Percentiles rank a stretch among this genome's conserved stretches.
These are phyloP conservation scores for Pemphigus obesinymphae DNA, from an alignment of 1,140 invertebrate species.

Conservation along the genomic window DNA sequence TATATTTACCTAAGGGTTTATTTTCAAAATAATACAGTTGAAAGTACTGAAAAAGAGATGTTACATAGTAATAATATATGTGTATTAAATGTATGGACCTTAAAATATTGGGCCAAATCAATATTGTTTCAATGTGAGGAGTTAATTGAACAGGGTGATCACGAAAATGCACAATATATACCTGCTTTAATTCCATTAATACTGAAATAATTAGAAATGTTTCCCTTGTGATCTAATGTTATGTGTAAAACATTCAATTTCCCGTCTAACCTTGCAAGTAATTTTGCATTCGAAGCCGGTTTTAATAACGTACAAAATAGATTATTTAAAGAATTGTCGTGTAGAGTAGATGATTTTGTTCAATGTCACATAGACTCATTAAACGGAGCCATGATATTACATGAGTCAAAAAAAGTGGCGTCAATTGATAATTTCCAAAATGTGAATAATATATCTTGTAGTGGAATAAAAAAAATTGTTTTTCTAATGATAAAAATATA, in stretches of 20 bases:
- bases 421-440: too few species aligned
- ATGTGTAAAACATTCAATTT: background rate
- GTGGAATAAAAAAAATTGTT: too few species aligned
- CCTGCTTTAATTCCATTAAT: background rate
- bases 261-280: background rate
- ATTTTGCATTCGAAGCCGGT: background rate
- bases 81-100: background rate
- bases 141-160: background rate
- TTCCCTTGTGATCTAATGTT: background rate
- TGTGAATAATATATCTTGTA: too few species aligned
- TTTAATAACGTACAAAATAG: background rate
- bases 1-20: too few species aligned
- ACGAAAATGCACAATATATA: background rate
- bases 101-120: background rate
- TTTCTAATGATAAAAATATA: too few species aligned
- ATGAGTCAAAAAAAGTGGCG: background rate
- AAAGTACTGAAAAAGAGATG: background rate
- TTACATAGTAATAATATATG: too few species aligned
- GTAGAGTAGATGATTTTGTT: background rate
- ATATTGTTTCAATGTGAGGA: background rate
- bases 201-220: background rate
- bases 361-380: background rate
- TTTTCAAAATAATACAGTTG: background rate
- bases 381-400: background rate
- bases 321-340: background rate